Evolutionary conservation across 1,140 invertebrate genomes (phyloP).

Genomic region (Holcopasites calliopsidis): DNA sequence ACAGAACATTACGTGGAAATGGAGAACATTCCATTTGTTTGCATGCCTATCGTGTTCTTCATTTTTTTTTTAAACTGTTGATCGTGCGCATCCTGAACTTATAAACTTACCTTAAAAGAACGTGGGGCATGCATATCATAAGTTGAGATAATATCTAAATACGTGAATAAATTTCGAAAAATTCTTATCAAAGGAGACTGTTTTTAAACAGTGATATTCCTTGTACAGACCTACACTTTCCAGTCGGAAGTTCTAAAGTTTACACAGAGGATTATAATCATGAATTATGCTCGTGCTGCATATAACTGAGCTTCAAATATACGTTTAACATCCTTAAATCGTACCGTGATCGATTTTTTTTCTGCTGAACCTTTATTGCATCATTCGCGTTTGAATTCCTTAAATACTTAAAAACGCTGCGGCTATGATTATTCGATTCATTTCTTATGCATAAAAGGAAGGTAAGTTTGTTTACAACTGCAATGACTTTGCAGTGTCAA

Average conservation of each 20-base stretch:
- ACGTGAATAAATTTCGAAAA: neutral
- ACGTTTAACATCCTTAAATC: neutral
- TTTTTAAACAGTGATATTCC: neutral
- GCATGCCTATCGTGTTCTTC: slow-evolving; percentile 20
- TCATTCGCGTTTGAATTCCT: neutral
- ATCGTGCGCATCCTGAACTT: neutral
- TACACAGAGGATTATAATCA: neutral
- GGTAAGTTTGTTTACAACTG: slow-evolving; percentile 33
- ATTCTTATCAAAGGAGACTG: neutral
- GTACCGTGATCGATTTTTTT: neutral
- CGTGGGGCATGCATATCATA: neutral
- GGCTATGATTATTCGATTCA: slow-evolving; percentile 25
- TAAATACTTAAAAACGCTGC: neutral
- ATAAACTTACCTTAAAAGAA: slow-evolving; percentile 31
- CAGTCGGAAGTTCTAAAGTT: neutral
- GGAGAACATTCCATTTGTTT: slow-evolving; percentile 38
- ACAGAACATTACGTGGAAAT: slow-evolving; percentile 19
- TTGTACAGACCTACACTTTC: neutral
- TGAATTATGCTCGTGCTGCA: slow-evolving; percentile 12
- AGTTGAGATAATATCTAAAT: neutral
- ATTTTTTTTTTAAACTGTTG: slow-evolving; percentile 12
- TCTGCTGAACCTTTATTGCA: neutral
- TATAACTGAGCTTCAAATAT: slow-evolving; percentile 4
- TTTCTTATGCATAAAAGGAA: slow-evolving; percentile 17
- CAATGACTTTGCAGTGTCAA: neutral